Evolutionary conservation across 2,888 invertebrate species (phyloP).

Genomic region (Xestoiulus laeticollis): DNA sequence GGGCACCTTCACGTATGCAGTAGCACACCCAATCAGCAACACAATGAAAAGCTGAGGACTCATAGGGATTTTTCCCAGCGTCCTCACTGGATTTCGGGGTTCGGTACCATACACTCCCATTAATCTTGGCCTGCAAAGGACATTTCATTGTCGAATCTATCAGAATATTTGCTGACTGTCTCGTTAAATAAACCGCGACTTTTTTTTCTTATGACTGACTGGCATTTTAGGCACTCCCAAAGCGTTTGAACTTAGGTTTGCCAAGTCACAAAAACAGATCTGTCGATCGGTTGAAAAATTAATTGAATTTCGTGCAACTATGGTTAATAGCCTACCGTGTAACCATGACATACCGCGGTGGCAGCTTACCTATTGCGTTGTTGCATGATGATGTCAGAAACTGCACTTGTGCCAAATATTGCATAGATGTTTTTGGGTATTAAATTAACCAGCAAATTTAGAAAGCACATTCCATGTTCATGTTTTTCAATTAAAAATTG

Average conservation of each 20-base stretch:
- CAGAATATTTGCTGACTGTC: not conserved
- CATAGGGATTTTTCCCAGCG: not conserved
- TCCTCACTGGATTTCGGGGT: not conserved
- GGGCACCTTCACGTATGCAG: not conserved
- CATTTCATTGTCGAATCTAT: not conserved
- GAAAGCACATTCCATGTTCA: not conserved
- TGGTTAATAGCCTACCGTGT: not conserved
- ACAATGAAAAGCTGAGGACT: not conserved
- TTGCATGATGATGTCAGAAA: not conserved
- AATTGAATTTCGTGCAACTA: not conserved
- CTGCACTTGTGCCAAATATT: not conserved
- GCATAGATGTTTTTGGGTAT: not conserved
- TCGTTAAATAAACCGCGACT: not conserved
- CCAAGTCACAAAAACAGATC: not conserved
- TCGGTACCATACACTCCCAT: conserved; percentile 18
- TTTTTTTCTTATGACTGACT: not conserved
- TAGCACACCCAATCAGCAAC: not conserved
- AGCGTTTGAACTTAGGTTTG: too few species aligned
- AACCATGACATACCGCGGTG: conserved; percentile 24
- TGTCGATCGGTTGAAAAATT: not conserved
- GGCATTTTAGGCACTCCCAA: not conserved
- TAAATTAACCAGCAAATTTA: not conserved
- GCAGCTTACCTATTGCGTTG: not conserved
- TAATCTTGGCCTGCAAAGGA: not conserved
- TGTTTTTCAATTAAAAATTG: not conserved